Conservation (phyloP, 2,888 invertebrate genomes). For the Apodemia mormo region DNA sequence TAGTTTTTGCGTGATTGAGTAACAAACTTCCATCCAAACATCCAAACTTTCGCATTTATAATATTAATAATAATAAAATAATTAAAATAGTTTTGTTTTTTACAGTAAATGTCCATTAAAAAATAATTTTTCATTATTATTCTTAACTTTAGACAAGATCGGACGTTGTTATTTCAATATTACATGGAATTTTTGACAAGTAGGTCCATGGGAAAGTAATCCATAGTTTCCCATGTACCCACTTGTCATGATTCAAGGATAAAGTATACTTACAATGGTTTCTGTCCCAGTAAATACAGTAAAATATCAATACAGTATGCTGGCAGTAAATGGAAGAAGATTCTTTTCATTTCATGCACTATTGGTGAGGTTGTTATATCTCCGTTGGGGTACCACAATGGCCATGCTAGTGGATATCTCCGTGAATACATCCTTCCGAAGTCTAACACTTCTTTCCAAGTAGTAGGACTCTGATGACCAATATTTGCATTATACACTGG, state of each 20-base stretch:
- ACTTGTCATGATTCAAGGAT: neutral
- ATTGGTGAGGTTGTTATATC: constrained; percentile 85
- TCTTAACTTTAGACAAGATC: no score
- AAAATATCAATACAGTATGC: constrained; percentile 90
- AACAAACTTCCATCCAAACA: no score
- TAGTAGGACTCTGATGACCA: constrained; percentile 89
- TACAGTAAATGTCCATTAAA: no score
- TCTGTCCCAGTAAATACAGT: constrained; percentile 87
- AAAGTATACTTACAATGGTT: constrained; percentile 86
- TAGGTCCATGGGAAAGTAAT: no score
- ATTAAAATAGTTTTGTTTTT: no score
- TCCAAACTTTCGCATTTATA: no score
- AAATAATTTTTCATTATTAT: no score
- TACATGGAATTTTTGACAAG: no score
- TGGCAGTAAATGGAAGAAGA: constrained; percentile 89
- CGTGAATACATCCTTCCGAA: constrained; percentile 85
- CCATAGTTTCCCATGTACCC: no score
- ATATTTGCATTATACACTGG: constrained; percentile 95
- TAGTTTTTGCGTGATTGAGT: no score
- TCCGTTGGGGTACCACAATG: constrained; percentile 93
- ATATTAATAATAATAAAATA: no score
- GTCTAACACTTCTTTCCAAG: constrained; percentile 92
- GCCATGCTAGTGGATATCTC: constrained; percentile 89
- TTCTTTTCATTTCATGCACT: constrained; percentile 84
- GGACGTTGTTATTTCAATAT: no score